Evolutionary conservation across 2,888 invertebrate species (phyloP), one percentile per base, ranked within the genome.

Genomic region (Drosophila subsilvestris): DNA sequence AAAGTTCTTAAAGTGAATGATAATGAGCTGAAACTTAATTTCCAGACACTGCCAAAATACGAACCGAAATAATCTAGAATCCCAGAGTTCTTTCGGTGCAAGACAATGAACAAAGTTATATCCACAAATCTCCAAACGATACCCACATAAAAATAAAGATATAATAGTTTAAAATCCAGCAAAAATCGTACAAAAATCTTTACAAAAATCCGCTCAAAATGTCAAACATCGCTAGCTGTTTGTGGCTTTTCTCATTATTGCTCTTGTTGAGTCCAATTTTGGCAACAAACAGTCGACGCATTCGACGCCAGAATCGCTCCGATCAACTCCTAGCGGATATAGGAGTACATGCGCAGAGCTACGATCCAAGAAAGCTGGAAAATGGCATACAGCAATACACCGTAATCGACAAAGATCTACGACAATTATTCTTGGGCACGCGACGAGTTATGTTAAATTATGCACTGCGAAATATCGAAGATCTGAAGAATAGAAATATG

Each of bases 301-400:
- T 37, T 1, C 80, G 70, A 0, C 69, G 68, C 3, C 74, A 82
- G 45, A 75, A 87, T 74, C 83, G 80, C 8, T 71, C 89, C 10
- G 68, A 85, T 57, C 55, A 76, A 18, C 65, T 86, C 6, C 42
- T 86, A 10, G 74, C 69, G 8, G 79, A 79, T n/a, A 59, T 87
- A 6, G 90, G 89, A 5, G 66, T 89, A 18, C 74, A 57, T 1
- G 68, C 75, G 3, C 73, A 75, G 2, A 14, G 17, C 0, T 86
- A 71, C 48, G 51, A 80, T 57, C 44, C 79, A 0, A 63, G 66
- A 0, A 51, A 65, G 0, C 57, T 69, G 5, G 29, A 73, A 0
- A 85, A 79, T 27, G 86, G 80, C 0, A 57, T 80, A 17, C 59
- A 78, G 6, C 65, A 75, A 42, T 86, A 82, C n/a, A 90, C 90